Evolutionary conservation across 2,113 vertebrate species (phyloP), one percentile per base, ranked within the genome.

Genomic region (Hypomesus transpacificus): DNA sequence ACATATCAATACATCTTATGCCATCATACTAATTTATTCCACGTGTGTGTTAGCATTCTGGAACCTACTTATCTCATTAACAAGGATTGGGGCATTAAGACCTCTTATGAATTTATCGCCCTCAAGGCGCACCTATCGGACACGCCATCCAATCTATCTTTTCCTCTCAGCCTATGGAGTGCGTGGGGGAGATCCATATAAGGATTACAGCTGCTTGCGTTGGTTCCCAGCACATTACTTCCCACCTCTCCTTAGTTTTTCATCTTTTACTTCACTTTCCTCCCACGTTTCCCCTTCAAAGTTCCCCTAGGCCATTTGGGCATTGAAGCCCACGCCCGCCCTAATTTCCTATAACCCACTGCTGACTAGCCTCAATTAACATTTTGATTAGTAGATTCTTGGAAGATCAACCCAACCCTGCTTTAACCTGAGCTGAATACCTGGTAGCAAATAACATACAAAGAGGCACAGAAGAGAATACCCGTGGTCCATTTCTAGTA

Each of bases 201-300:
- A 28, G 3, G 61, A 63, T 28, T 63, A 34, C 61, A 34, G 28
- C 61, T 63, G 24, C 14, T 61, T 28, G 8, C 7, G 6, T 14
- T 17, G 22, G 17, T 28, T 63, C 34, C n/a, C 63, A 50, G 17
- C 6, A n/a, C 63, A 20, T 20, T 59, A 13, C 57, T 59, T 56
- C n/a, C 53, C 9, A 18, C n/a, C 53, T 56, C n/a, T 56, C 53
- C n/a, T 56, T 56, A 4, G 3, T 56, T 56, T 56, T 17, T 18
- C n/a, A 56, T 56, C 53, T n/a, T n/a, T 16, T 31, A 26, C 31
- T 31, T 34, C 16, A 17, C 31, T 34, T 62, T 62, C 60, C 60
- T 62, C 17, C 60, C 60, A 62, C 22, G 31, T 63, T 63, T n/a
- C 53, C 61, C 8, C 61, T 63, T 39, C 61, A 63, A 61, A 61